phyloP scores from a whole-genome alignment of 2,888 invertebrate genomes.

The Mesorhabditis sp. region DNA sequence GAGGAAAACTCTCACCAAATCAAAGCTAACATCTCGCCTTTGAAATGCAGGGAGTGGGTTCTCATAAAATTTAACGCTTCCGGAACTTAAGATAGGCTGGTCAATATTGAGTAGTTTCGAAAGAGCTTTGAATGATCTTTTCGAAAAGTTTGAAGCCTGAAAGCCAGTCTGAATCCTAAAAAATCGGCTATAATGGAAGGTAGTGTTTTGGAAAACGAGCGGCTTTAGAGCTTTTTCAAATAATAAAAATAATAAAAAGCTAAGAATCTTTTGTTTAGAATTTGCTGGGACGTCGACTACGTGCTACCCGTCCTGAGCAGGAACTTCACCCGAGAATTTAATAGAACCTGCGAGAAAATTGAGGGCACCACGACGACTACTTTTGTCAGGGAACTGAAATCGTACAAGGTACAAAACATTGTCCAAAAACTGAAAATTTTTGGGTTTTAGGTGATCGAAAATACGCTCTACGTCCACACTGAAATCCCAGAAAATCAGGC shows the following conservation, averaged over 20 bases:
- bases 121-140: conserved; percentile 5
- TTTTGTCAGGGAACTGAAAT: conserved; percentile 31
- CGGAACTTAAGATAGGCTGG: too few relatives aligned
- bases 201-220: too few relatives aligned
- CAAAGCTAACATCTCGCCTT: conserved; percentile 47
- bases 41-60: conserved; percentile 41
- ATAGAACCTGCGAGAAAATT: conserved; percentile 41
- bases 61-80: too few relatives aligned
- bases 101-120: not conserved
- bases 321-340: conserved; percentile 25
- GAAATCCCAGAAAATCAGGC: conserved; percentile 17
- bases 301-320: conserved; percentile 18
- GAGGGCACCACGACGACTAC: conserved; percentile 30
- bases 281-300: conserved; percentile 43
- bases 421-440: not conserved
- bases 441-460: conserved; percentile 9
- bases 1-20: conserved; percentile 41
- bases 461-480: conserved; percentile 31
- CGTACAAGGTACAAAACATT: conserved; percentile 16
- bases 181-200: too few relatives aligned
- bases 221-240: too few relatives aligned
- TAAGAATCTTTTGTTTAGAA: conserved; percentile 19
- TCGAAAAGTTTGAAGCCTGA: not conserved
- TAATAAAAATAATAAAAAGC: conserved; percentile 3
- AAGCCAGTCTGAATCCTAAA: too few relatives aligned